A percentile compares a stretch with the other conserved stretches of the same genome.
Conservation (phyloP, 2,888 invertebrate species). For the Limnephilus lunatus region DNA sequence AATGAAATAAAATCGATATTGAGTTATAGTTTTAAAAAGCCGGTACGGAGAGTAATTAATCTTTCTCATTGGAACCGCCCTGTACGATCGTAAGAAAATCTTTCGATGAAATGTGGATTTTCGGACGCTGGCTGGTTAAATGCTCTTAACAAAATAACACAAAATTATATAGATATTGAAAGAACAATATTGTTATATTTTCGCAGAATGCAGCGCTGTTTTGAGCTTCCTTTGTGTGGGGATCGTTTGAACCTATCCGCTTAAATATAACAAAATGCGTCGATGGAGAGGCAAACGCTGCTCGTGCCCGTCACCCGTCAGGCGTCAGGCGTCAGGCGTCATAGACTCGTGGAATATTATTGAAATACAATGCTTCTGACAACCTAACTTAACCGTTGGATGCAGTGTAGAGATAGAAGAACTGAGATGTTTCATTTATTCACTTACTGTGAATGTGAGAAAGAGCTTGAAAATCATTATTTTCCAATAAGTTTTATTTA, state of each 20-base stretch:
- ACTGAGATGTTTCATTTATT: no score
- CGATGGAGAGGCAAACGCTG: constrained; percentile 5
- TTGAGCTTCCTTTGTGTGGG: not conserved
- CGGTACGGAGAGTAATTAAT: no score
- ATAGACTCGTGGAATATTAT: not conserved
- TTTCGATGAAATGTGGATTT: no score
- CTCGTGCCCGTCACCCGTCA: not conserved
- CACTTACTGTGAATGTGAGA: not conserved
- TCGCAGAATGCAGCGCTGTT: not conserved
- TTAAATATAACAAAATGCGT: not conserved
- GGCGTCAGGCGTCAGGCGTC: not conserved
- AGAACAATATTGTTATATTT: no score
- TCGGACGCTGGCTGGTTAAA: no score
- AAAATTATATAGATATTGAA: no score
- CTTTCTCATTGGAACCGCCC: no score
- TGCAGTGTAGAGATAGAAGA: not conserved
- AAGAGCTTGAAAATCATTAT: not conserved
- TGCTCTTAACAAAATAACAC: no score
- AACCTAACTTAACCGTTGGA: not conserved
- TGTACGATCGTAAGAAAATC: no score
- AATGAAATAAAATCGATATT: no score
- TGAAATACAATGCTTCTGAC: not conserved
- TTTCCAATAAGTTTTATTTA: not conserved
- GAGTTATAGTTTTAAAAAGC: no score
- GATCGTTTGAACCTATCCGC: not conserved